Evolutionary conservation across 2,113 vertebrate species (phyloP).

Genomic region (Anas platyrhynchos): DNA sequence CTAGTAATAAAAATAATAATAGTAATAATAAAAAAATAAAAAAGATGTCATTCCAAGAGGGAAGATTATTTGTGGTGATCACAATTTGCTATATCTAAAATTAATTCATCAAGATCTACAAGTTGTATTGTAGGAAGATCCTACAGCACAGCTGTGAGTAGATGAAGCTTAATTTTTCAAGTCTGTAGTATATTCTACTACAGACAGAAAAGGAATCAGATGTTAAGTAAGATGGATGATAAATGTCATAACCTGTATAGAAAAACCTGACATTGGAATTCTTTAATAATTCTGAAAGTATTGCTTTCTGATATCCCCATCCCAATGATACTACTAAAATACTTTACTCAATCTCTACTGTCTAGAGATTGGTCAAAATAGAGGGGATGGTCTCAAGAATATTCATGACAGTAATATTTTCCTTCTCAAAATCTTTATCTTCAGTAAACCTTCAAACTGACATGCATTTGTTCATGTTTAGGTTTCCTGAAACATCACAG

Average conservation of each 20-base stretch:
- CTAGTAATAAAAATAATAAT: no score
- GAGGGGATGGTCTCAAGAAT: neutral
- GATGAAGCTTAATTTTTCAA: neutral
- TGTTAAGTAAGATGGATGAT: neutral
- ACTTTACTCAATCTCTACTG: neutral
- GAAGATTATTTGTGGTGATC: neutral
- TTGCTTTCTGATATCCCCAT: neutral
- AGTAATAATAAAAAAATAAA: neutral
- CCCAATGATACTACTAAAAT: neutral
- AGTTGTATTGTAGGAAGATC: neutral
- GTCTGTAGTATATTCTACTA: neutral
- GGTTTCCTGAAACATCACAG: neutral
- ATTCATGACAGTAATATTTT: neutral
- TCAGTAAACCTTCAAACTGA: neutral
- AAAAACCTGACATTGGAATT: neutral
- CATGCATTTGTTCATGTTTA: neutral
- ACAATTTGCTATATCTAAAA: neutral
- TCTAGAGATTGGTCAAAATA: neutral
- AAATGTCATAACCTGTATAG: neutral
- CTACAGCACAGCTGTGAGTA: neutral
- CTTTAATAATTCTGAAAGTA: neutral
- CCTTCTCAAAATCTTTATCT: slow-evolving; percentile 13
- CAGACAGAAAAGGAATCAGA: neutral
- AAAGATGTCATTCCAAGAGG: neutral
- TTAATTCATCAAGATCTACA: neutral